phyloP scores from a whole-genome alignment of 1,140 invertebrate species.

The Pissodes strobi region DNA sequence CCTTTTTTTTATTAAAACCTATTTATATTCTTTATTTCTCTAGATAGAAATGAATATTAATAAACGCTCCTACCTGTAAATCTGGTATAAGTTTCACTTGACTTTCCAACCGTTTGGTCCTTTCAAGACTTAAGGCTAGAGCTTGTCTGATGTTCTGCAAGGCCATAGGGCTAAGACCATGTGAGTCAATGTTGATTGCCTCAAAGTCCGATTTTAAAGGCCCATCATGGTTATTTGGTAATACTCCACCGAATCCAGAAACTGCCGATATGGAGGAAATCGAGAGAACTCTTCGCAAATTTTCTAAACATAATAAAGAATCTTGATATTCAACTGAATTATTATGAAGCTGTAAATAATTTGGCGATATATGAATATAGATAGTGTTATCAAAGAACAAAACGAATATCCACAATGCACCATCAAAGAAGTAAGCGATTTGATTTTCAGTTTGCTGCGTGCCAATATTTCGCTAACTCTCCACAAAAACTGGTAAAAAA shows the following conservation, averaged over 20 bases:
- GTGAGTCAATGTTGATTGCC: conserved; percentile 48
- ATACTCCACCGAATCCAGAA: conserved; percentile 43
- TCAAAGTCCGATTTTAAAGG: conserved; percentile 45
- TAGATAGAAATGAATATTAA: too few species aligned
- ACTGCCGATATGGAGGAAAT: conserved; percentile 46
- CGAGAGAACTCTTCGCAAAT: conserved; percentile 36
- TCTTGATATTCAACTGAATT: conserved; percentile 23
- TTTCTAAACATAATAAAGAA: conserved; percentile 38
- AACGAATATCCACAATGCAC: conserved; percentile 24
- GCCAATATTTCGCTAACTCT: conserved; percentile 14
- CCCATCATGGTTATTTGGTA: conserved; percentile 42
- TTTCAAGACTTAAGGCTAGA: conserved; percentile 76
- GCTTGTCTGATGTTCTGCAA: conserved; percentile 69
- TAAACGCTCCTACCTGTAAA: conserved; percentile 79
- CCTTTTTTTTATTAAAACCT: too few species aligned
- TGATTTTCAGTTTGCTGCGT: neutral
- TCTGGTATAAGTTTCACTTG: conserved; percentile 84
- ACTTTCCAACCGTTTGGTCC: conserved; percentile 80
- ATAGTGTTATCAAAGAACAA: conserved; percentile 40
- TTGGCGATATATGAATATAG: conserved; percentile 23
- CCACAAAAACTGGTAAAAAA: neutral
- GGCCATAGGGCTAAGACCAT: conserved; percentile 44
- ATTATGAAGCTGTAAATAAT: conserved; percentile 7
- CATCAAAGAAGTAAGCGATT: conserved; percentile 29
- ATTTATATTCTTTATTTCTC: too few species aligned